These are phyloP conservation scores for Callopanchax toddi DNA, from an alignment of 2,113 vertebrate species.

Conservation along the genomic window DNA sequence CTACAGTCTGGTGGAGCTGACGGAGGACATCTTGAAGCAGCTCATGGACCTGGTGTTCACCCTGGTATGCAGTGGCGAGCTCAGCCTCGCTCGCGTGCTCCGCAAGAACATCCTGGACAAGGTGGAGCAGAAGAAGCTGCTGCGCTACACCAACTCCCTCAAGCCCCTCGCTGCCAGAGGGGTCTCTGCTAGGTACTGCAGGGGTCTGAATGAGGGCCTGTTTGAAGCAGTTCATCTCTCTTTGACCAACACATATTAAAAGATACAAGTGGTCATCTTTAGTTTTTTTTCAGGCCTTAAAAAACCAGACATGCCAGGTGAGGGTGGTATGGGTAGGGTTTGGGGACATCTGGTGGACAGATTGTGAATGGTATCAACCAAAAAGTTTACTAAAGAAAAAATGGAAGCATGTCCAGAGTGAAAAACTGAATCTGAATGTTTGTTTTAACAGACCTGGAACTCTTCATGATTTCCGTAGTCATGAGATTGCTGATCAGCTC, in stretches of 20 bases:
- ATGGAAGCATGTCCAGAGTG: not conserved
- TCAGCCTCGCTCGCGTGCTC: slow-evolving; percentile 94
- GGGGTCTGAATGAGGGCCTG: not conserved
- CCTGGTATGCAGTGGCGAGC: slow-evolving; percentile 93
- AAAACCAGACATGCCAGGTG: no score
- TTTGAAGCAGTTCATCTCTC: not conserved
- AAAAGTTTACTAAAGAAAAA: not conserved
- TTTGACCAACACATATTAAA: no score
- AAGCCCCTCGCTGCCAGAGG: slow-evolving; percentile 92
- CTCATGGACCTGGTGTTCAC: slow-evolving; percentile 97
- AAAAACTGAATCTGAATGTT: not conserved
- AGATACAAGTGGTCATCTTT: not conserved
- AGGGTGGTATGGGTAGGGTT: no score
- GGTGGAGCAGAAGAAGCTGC: slow-evolving; percentile 93
- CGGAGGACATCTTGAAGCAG: slow-evolving; percentile 95
- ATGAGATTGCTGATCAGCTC: slow-evolving; percentile 96
- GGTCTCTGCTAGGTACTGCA: slow-evolving; percentile 91
- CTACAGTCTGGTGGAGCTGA: slow-evolving; percentile 91
- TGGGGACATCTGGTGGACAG: not conserved
- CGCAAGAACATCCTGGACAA: slow-evolving; percentile 98
- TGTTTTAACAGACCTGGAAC: slow-evolving; percentile 88
- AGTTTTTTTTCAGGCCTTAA: no score
- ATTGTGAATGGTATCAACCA: not conserved
- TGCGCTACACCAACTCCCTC: slow-evolving; percentile 88
- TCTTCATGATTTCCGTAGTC: slow-evolving; percentile 97